Evolutionary conservation across 1,140 invertebrate genomes (phyloP), one percentile per base, ranked within the genome.

Genomic region (Daktulosphaira vitifoliae): DNA sequence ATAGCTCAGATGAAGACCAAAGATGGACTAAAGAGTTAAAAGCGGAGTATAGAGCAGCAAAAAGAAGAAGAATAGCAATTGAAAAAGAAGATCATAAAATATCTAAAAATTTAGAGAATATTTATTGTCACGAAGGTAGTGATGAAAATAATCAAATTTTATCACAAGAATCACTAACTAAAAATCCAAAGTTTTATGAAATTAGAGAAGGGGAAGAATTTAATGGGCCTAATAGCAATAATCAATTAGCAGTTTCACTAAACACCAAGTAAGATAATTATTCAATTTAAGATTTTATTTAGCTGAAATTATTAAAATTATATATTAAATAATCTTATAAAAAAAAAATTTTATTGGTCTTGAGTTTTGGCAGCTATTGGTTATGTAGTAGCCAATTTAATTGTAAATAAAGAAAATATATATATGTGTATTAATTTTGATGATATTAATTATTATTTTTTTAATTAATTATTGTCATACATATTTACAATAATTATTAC

Each of bases 1-100:
- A 73, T 66, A 73, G 67, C 46, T 86, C 87, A 0, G 89, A 90
- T 70, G 89, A 92, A 75, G 86, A 90, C 29, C 81, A 82, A 68
- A 78, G 81, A 22, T 90, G 86, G 84, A 79, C 82, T 0, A 84
- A 86, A 70, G 88, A 92, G 78, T 80, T 91, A 26, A 87, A 88
- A 71, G 84, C 85, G 71, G 82, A 90, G 69, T 86, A 87, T 42
- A 52, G 66, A 50, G 49, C 51, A 25, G 52, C 71, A 5, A 66
- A 72, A 78, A 66, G 74, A 75, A 69, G 74, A 72, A 73, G 76
- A 72, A 73, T 74, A 68, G 16, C 71, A 46, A 71, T 68, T 71
- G 76, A 70, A 68, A 66, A 54, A 53, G 71, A 78, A 50, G 70
- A 77, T 23, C 71, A 79, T 66, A 71, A 75, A 50, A 68, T 72